Evolutionary conservation across 2,113 vertebrate genomes (phyloP), one percentile per base, ranked within the genome.

Genomic region (Verasper variegatus): DNA sequence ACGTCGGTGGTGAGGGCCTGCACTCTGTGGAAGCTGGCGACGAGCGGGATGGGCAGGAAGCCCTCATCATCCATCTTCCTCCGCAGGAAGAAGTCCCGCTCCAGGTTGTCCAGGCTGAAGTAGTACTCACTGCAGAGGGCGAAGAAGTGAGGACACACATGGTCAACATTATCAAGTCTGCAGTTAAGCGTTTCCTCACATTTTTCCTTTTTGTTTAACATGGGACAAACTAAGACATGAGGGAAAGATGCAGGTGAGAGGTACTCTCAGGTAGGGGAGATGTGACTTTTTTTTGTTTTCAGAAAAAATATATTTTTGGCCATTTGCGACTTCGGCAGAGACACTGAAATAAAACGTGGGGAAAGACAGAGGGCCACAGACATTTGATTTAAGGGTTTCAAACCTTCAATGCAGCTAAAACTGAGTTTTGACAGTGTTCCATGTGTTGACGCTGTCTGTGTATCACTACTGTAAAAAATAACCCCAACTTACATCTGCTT

Each of bases 31-130:
- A 99, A 99, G 78, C 97, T 97, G 71, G 97, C 97, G 0, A 99
- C 96, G 42, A 99, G 95, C 3, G 94, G 94, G 62, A 99, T 91
- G 42, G 98, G 97, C 79, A 99, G 95, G 88, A 99, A 99, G 13
- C 98, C 98, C 0, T 96, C 96, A 0, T 95, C 86, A 74, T 99
- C 98, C 98, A 99, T 99, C 92, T 98, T 99, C 83, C 96, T 94
- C 57, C 98, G 93, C 85, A 99, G 92, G 94, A 99, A 99, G 85
- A 99, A 97, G 85, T 99, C 98, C 42, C 97, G 91, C 91, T 99
- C 96, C 93, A 99, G 90, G 87, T 99, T 99, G 91, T 98, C 97
- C 85, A 97, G 93, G 0, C 98, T 99, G 93, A 99, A 99, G 95
- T 99, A 99, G 88, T 99, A 99, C 27, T 99, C 98, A 62, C 98